Percentiles rank a stretch among this genome's conserved stretches.
Evolutionary conservation across 2,888 invertebrate genomes (phyloP).

Genomic region (Polydrusus pterygomalis): DNA sequence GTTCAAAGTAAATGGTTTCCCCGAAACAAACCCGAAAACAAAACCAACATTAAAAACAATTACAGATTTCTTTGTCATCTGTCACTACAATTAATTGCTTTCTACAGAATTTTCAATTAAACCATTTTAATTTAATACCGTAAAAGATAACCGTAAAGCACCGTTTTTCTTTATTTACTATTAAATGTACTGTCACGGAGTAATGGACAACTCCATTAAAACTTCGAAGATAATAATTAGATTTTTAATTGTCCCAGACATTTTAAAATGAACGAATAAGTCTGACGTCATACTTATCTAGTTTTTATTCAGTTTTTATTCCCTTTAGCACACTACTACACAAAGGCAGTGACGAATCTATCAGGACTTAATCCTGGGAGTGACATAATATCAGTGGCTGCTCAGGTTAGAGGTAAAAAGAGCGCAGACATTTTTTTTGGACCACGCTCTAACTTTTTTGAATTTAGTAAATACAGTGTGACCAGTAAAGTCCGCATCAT

Average conservation of each 20-base stretch:
- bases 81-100: slow-evolving; percentile 19
- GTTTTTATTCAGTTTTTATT: too few species aligned
- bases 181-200: slow-evolving; percentile 8
- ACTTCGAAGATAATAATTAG: slow-evolving; percentile 10
- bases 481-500: too few species aligned
- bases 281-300: too few species aligned
- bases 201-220: slow-evolving; percentile 21
- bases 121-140: slow-evolving; percentile 15
- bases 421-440: too few species aligned
- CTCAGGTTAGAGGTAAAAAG: too few species aligned
- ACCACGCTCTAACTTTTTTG: too few species aligned
- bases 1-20: not conserved
- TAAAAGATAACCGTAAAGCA: not conserved
- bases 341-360: too few species aligned
- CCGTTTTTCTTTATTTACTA: not conserved
- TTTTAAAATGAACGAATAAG: too few species aligned
- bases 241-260: not conserved
- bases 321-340: too few species aligned
- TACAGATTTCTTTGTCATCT: slow-evolving; percentile 6
- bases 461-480: too few species aligned
- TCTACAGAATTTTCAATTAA: slow-evolving; percentile 10
- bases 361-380: too few species aligned
- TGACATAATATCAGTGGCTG: too few species aligned
- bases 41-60: slow-evolving; percentile 15
- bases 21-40: not conserved